These are phyloP conservation scores for Daktulosphaira vitifoliae DNA, from an alignment of 1,140 invertebrate species.

Conservation along the genomic window DNA sequence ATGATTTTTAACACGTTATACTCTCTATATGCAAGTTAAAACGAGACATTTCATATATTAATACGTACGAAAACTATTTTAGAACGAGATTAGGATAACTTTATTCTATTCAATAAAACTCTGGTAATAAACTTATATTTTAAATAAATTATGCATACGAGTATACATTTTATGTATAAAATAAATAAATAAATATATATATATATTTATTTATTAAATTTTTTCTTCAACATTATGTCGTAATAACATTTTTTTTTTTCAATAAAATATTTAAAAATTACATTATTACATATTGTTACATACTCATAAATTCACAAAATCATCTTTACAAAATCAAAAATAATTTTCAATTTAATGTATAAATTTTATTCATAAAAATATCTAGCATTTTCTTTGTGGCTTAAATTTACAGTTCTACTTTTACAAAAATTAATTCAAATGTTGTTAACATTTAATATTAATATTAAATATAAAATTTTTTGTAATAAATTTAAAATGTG, in stretches of 20 bases:
- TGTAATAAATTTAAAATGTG: too few species aligned
- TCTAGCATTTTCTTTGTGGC: constrained; percentile 21
- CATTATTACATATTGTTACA: constrained; percentile 25
- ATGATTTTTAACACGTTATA: too few species aligned
- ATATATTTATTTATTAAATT: neutral
- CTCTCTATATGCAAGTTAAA: too few species aligned
- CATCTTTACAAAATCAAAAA: constrained; percentile 27
- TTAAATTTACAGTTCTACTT: constrained; percentile 17
- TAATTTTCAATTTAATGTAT: constrained; percentile 16
- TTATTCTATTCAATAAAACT: neutral
- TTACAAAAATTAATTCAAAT: constrained; percentile 23
- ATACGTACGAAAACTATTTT: too few species aligned
- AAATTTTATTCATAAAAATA: constrained; percentile 27
- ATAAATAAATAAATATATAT: neutral
- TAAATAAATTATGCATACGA: too few species aligned
- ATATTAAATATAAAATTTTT: too few species aligned
- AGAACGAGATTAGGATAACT: too few species aligned
- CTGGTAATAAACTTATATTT: neutral
- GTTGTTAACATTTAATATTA: neutral
- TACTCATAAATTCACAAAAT: constrained; percentile 26
- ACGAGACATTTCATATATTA: too few species aligned
- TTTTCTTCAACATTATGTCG: neutral
- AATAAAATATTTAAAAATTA: constrained; percentile 30
- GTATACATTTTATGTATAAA: neutral
- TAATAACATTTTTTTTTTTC: constrained; percentile 19